Conservation (phyloP, 1,140 invertebrate genomes). For the Galleria mellonella region DNA sequence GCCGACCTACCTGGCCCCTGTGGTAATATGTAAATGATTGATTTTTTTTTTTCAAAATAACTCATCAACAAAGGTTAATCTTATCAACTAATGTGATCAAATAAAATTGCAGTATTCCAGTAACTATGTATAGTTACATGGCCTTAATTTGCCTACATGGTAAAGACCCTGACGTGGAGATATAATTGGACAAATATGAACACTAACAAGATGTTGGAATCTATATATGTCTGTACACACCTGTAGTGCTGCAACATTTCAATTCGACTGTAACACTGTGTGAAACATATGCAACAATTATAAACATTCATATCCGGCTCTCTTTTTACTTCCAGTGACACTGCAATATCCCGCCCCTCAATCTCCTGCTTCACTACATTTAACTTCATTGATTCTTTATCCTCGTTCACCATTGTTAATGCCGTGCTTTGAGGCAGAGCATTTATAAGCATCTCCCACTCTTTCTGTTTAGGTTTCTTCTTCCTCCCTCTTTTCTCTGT, state of each 20-base stretch:
- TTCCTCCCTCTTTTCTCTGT: conserved; percentile 26
- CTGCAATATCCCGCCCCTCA: conserved; percentile 7
- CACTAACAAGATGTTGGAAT: too few relatives aligned
- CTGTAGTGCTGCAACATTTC: conserved; percentile 62
- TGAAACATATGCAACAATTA: conserved; percentile 61
- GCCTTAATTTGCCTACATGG: too few relatives aligned
- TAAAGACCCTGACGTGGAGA: too few relatives aligned
- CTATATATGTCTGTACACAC: conserved; percentile 21
- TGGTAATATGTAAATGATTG: too few relatives aligned
- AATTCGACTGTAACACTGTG: conserved; percentile 26
- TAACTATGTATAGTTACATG: too few relatives aligned
- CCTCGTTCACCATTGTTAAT: conserved; percentile 4
- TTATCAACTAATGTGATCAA: too few relatives aligned
- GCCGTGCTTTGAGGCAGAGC: conserved; percentile 12
- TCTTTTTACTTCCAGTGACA: conserved; percentile 15
- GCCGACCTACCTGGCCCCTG: too few relatives aligned
- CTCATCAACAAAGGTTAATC: too few relatives aligned
- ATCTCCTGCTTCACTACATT: conserved; percentile 12
- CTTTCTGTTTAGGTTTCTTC: conserved; percentile 25
- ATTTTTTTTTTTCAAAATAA: too few relatives aligned
- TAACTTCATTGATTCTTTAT: not conserved
- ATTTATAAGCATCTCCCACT: conserved; percentile 25
- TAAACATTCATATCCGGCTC: conserved; percentile 19
- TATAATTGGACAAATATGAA: too few relatives aligned
- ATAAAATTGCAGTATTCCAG: too few relatives aligned